Base-by-base conservation (phyloP, 2,797 vertebrate genomes). In the Acomys russatus region DNA sequence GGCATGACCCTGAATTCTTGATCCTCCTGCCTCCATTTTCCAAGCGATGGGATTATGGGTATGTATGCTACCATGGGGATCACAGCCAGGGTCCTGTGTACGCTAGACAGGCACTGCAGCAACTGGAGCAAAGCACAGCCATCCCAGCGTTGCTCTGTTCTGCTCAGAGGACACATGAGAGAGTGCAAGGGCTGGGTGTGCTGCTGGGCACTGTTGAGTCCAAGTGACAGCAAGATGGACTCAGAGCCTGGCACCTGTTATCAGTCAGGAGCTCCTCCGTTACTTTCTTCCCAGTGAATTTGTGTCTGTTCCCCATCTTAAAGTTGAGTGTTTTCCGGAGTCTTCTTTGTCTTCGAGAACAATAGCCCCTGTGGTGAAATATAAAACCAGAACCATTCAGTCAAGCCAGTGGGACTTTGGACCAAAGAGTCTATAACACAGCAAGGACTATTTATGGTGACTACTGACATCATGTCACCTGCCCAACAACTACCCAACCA, bases 231-330 rank as follows among this genome's bases (percentile, higher is more conserved):
- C 91, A 6, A 51, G 44, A n/a, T 11, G 6, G 1, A 76, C 4
- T 68, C 14, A 38, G 77, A 63, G 80, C 4, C 51, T 20, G 38
- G 9, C n/a, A n/a, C 99, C 99, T 99, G 98, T 98, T 99, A 98
- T 99, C 99, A 70, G 99, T 99, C 20, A 99, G 98, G 96, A 99
- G 99, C 93, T 99, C 99, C 33, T 99, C 99, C 0, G 99, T 99
- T n/a, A 99, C 98, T 98, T 99, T 99, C 97, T 99, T 99, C 77
- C 99, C 99, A 9, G 99, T 99, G 97, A 99, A 99, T 95, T 99
- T 99, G 98, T 99, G 99, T 84, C 99, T 98, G 98, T 99, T 99
- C 76, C 99, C 99, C 99, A 99, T 99, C 98, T 99, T 99, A 98
- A 99, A 99, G 97, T 99, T 99, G 84, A 99, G 99, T 12, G 99